Evolutionary conservation across 1,140 invertebrate genomes (phyloP).

Genomic region (Lanistes nyassanus): DNA sequence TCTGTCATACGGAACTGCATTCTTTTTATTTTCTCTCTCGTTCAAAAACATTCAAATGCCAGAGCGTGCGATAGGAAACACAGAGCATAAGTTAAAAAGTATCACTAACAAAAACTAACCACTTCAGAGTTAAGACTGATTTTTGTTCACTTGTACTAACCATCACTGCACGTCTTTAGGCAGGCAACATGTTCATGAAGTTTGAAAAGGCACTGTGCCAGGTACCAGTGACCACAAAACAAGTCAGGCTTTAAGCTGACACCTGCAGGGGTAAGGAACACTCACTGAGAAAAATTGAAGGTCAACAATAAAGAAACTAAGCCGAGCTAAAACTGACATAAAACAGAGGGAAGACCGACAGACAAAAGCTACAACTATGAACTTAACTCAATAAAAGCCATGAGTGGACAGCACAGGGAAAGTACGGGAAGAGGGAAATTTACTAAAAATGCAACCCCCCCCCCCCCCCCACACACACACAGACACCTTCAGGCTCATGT

Average conservation of each 20-base stretch:
- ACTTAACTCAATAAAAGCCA: too few relatives aligned
- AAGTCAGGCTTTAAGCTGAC: constrained; percentile 15
- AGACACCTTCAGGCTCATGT: neutral
- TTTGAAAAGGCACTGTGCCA: constrained; percentile 27
- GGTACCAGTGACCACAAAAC: constrained; percentile 42
- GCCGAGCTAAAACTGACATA: too few relatives aligned
- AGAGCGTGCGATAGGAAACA: too few relatives aligned
- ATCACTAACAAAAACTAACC: too few relatives aligned
- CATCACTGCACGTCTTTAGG: constrained; percentile 25
- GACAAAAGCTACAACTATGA: too few relatives aligned
- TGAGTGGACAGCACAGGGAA: neutral
- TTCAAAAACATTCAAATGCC: too few relatives aligned
- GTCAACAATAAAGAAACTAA: neutral
- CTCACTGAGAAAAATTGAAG: neutral
- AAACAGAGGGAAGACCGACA: too few relatives aligned
- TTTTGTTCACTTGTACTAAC: constrained; percentile 12
- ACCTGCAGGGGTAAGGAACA: too few relatives aligned
- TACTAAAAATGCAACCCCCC: neutral
- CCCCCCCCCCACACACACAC: neutral
- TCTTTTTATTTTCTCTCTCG: too few relatives aligned
- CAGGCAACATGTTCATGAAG: constrained; percentile 33
- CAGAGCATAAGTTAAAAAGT: neutral
- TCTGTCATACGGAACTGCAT: too few relatives aligned
- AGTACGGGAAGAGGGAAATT: neutral
- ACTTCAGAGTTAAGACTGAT: too few relatives aligned